A percentile compares a stretch with the other conserved stretches of the same genome.
phyloP scores from a whole-genome alignment of 2,113 vertebrate genomes.

The Psettodes erumei region DNA sequence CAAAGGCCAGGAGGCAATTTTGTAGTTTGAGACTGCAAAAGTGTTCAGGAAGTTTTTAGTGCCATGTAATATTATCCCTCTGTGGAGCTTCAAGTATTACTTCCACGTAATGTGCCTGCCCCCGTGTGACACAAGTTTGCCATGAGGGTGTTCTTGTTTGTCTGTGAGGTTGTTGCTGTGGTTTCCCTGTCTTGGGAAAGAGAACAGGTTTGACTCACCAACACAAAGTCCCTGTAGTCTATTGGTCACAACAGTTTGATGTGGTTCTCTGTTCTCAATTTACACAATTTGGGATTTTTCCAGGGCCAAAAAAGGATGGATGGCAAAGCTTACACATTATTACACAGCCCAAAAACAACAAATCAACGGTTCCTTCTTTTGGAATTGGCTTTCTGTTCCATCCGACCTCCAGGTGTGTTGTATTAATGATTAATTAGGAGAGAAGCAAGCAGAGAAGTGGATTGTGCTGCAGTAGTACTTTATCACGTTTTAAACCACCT shows the following conservation, averaged over 20 bases:
- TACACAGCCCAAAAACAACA: background rate
- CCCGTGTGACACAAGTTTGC: background rate
- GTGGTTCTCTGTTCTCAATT: background rate
- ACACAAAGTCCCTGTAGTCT: background rate
- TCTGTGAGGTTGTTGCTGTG: background rate
- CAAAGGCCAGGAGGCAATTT: slow-evolving; percentile 3
- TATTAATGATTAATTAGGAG: background rate
- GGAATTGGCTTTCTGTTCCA: background rate
- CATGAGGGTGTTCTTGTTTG: background rate
- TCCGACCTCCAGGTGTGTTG: background rate
- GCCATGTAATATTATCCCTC: slow-evolving; percentile 9
- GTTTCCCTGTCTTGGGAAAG: background rate
- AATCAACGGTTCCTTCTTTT: background rate
- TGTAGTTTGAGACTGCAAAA: slow-evolving; percentile 9
- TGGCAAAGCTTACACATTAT: background rate
- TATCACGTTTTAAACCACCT: background rate
- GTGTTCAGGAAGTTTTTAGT: slow-evolving; percentile 21
- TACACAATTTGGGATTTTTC: background rate
- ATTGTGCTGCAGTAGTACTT: background rate
- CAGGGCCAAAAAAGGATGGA: background rate
- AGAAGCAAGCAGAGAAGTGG: background rate
- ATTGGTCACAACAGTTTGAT: background rate
- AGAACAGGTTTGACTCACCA: background rate
- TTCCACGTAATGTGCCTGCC: background rate
- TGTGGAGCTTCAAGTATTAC: slow-evolving; percentile 21